phyloP scores from a whole-genome alignment of 2,797 vertebrate species.

The Acropternis orthonyx region DNA sequence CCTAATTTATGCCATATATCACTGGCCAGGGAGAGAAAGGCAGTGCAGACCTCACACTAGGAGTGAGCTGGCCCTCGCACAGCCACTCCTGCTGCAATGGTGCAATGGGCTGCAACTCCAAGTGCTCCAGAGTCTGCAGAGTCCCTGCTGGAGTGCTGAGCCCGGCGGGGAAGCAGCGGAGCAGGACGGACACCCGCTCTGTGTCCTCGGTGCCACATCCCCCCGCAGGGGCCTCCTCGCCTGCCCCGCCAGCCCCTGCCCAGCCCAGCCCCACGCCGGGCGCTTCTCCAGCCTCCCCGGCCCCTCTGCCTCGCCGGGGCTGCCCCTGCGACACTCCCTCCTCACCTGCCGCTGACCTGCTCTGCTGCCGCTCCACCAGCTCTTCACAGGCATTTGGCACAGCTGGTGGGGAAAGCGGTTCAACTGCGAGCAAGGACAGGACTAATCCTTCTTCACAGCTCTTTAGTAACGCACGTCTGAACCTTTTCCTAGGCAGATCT shows the following conservation, averaged over 20 bases:
- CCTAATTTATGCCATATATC: slow-evolving; percentile 80
- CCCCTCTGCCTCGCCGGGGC: background rate
- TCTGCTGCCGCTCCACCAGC: background rate
- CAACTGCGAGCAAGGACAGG: slow-evolving; percentile 8
- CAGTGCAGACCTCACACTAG: slow-evolving; percentile 57
- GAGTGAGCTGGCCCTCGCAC: slow-evolving; percentile 34
- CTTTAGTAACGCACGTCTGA: slow-evolving; percentile 37
- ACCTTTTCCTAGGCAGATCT: slow-evolving; percentile 29
- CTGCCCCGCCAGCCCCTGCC: background rate
- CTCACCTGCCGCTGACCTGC: background rate
- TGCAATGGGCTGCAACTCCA: background rate
- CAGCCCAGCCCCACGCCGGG: background rate
- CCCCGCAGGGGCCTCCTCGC: background rate
- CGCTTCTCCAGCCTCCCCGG: background rate
- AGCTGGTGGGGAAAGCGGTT: slow-evolving; percentile 10
- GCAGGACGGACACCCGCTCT: background rate
- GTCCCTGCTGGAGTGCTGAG: background rate
- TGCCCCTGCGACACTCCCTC: background rate
- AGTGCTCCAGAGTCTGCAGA: slow-evolving; percentile 2
- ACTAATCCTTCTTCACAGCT: slow-evolving; percentile 36
- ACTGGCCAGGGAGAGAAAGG: slow-evolving; percentile 73
- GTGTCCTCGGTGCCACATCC: too few relatives aligned
- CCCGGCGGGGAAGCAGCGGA: background rate
- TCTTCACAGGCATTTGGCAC: background rate
- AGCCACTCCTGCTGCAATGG: background rate